Conservation (phyloP, 2,797 vertebrate species). For the Sebastes reedi region DNA sequence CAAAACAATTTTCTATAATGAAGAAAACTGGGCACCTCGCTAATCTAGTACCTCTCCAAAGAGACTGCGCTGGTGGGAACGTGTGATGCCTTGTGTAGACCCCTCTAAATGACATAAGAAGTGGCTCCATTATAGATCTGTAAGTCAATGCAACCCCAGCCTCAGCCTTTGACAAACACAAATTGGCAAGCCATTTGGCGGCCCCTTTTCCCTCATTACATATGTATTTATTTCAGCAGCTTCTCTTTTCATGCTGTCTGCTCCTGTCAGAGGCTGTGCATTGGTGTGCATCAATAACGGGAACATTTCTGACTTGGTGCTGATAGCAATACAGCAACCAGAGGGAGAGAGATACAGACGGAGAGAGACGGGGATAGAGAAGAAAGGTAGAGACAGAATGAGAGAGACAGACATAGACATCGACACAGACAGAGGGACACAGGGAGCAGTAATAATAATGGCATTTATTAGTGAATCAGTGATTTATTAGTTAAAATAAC, state of each 20-base stretch:
- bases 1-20: constrained; percentile 67
- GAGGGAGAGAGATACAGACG: constrained; percentile 28
- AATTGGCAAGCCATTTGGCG: constrained; percentile 74
- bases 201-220: constrained; percentile 65
- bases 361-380: constrained; percentile 1
- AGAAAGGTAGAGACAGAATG: background rate
- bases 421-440: background rate
- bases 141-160: constrained; percentile 68
- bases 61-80: constrained; percentile 17
- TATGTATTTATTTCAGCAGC: constrained; percentile 78
- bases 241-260: constrained; percentile 76
- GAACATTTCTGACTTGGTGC: constrained; percentile 69
- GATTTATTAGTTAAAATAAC: background rate
- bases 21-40: constrained; percentile 53
- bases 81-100: constrained; percentile 36
- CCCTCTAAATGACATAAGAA: constrained; percentile 65
- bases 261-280: constrained; percentile 70
- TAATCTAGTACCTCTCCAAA: constrained; percentile 54
- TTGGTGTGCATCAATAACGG: constrained; percentile 73
- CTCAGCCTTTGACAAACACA: constrained; percentile 74
- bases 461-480: background rate
- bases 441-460: background rate
- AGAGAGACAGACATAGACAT: background rate
- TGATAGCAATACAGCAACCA: constrained; percentile 58
- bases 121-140: constrained; percentile 69